phyloP scores from a whole-genome alignment of 2,888 invertebrate genomes.

The Ceratothoa steindachneri region DNA sequence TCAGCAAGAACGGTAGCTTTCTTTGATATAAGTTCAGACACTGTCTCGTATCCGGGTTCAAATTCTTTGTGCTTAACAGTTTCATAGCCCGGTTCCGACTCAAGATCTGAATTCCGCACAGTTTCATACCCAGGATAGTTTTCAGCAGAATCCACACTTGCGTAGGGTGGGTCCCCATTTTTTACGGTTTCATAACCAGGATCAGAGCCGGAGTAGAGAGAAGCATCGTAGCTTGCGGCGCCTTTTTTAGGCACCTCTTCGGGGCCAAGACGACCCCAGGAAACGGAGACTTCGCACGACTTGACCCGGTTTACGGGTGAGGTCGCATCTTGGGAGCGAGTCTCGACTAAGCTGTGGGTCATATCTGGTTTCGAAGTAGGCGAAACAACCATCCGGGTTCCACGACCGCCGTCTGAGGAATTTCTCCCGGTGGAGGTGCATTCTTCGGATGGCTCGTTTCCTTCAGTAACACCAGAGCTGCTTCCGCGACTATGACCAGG shows the following conservation, averaged over 20 bases:
- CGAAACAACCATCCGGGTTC: constrained; percentile 15
- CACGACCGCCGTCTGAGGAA: constrained; percentile 30
- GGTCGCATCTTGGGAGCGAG: constrained; percentile 15
- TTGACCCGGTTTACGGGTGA: constrained; percentile 32
- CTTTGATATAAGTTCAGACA: constrained; percentile 19
- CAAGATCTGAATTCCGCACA: constrained; percentile 21
- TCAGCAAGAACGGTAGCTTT: constrained; percentile 20
- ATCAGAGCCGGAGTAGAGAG: constrained; percentile 26
- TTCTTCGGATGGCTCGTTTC: constrained; percentile 11
- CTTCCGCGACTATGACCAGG: constrained; percentile 33
- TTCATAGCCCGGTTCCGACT: constrained; percentile 44
- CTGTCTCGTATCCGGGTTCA: constrained; percentile 46
- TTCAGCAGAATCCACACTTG: constrained; percentile 32
- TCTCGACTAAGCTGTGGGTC: constrained; percentile 37
- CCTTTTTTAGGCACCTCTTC: constrained; percentile 11
- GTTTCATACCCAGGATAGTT: constrained; percentile 45
- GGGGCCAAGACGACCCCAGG: constrained; percentile 15
- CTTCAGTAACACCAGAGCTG: constrained; percentile 32
- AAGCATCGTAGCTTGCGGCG: constrained; percentile 21
- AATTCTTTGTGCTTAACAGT: constrained; percentile 40
- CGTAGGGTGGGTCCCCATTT: constrained; percentile 39
- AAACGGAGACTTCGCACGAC: constrained; percentile 29
- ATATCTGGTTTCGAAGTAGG: constrained; percentile 31
- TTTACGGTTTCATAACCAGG: constrained; percentile 46
- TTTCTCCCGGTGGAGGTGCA: constrained; percentile 26